phyloP scores from a whole-genome alignment of 2,113 vertebrate species.

The Polypterus bichir region DNA sequence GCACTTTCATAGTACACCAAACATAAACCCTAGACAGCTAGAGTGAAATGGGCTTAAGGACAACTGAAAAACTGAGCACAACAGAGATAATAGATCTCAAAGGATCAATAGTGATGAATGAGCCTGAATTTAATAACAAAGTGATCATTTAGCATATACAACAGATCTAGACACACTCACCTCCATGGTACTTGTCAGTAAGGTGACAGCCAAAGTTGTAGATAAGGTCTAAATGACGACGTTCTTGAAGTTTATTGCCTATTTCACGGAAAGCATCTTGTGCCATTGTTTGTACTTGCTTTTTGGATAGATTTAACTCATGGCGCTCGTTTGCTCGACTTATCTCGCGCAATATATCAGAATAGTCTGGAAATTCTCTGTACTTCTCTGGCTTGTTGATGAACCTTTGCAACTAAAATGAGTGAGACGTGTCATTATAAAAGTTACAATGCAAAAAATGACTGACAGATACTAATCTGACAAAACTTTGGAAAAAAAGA shows the following conservation, averaged over 20 bases:
- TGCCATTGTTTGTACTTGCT: conserved; percentile 60
- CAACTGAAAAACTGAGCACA: no score
- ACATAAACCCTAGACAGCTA: no score
- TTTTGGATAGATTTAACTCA: conserved; percentile 48
- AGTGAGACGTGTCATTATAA: neutral
- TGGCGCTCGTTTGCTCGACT: conserved; percentile 51
- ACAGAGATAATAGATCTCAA: no score
- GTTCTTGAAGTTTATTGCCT: conserved; percentile 62
- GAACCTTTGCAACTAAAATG: conserved; percentile 61
- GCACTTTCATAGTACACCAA: no score
- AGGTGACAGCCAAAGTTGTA: conserved; percentile 85
- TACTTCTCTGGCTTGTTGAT: conserved; percentile 61
- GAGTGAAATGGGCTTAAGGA: no score
- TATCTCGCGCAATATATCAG: conserved; percentile 63
- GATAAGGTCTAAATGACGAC: conserved; percentile 70
- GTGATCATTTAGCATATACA: no score
- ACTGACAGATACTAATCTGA: neutral
- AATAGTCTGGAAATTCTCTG: conserved; percentile 66
- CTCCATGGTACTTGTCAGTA: conserved; percentile 60
- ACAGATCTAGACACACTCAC: conserved; percentile 30
- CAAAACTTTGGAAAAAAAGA: no score
- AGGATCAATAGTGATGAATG: no score
- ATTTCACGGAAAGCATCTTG: conserved; percentile 75
- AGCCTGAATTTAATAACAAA: no score
- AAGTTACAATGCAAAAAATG: neutral